Conservation (phyloP, 2,113 vertebrate species). For the Xenopus tropicalis region DNA sequence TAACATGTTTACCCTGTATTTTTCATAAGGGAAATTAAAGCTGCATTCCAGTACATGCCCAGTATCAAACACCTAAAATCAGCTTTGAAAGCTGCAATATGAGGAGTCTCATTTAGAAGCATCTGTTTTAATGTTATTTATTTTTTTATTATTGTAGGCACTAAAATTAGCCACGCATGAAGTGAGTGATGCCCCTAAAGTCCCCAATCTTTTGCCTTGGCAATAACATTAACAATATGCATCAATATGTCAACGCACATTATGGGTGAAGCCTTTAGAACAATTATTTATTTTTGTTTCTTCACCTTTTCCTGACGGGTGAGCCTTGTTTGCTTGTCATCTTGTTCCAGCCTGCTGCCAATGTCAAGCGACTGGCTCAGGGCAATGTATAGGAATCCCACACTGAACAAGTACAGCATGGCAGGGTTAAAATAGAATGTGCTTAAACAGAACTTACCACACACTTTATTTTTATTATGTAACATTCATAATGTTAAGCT, state of each 20-base stretch:
- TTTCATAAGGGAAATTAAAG: not conserved
- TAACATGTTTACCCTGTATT: not conserved
- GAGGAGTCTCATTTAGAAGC: not conserved
- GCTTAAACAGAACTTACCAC: too few relatives aligned
- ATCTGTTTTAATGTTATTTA: too few relatives aligned
- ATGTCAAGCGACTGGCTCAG: slow-evolving; percentile 23
- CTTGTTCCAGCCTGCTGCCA: slow-evolving; percentile 19
- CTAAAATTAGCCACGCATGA: too few relatives aligned
- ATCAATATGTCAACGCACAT: slow-evolving; percentile 31
- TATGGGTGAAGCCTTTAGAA: slow-evolving; percentile 22
- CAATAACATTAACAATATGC: slow-evolving; percentile 20
- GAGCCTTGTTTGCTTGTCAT: slow-evolving; percentile 34
- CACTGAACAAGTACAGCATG: slow-evolving; percentile 13
- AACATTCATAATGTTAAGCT: too few relatives aligned
- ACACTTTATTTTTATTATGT: too few relatives aligned
- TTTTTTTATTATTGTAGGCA: too few relatives aligned
- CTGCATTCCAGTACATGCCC: not conserved
- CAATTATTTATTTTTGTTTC: slow-evolving; percentile 31
- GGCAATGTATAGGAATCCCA: slow-evolving; percentile 10
- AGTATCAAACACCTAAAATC: too few relatives aligned
- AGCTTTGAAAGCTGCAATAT: not conserved
- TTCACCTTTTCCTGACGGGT: slow-evolving; percentile 26
- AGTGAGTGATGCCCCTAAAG: not conserved
- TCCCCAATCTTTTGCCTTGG: slow-evolving; percentile 7
- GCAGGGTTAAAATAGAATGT: not conserved